These are phyloP conservation scores for Lemur catta DNA, from an alignment of 2,797 vertebrate genomes.

Conservation along the genomic window DNA sequence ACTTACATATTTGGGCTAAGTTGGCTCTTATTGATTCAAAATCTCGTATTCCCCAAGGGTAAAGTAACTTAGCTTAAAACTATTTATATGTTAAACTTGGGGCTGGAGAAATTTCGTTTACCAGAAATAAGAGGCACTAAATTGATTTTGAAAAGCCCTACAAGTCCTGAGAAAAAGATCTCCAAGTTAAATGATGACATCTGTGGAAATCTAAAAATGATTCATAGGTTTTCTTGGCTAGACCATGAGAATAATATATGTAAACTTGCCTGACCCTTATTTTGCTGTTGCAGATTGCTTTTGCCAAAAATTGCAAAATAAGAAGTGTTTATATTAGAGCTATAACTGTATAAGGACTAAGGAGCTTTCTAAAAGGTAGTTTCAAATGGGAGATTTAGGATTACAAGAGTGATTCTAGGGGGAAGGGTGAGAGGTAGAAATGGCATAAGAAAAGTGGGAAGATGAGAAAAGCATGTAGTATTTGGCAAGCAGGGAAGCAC, in stretches of 20 bases:
- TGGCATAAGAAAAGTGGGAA: not conserved
- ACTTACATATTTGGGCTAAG: not conserved
- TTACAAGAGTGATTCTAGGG: not conserved
- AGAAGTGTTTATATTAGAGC: not conserved
- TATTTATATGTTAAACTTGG: conserved; percentile 52
- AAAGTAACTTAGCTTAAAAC: not conserved
- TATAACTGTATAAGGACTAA: not conserved
- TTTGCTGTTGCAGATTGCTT: not conserved
- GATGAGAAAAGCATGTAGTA: not conserved
- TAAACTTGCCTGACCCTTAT: not conserved
- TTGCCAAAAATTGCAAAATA: not conserved
- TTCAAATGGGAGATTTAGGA: not conserved
- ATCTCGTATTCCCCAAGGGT: not conserved
- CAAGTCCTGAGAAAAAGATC: conserved; percentile 23
- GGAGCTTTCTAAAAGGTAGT: not conserved
- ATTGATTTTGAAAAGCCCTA: not conserved
- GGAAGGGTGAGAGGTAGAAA: not conserved
- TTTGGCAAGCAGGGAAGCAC: not conserved
- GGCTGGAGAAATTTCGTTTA: not conserved
- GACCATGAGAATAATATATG: not conserved
- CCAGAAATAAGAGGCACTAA: not conserved
- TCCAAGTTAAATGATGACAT: not conserved
- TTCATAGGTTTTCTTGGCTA: conserved; percentile 15
- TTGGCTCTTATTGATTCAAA: not conserved
- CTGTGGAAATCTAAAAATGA: not conserved